Conservation (phyloP, 92 coral and sea anemone genomes). For the Galaxea fascicularis region DNA sequence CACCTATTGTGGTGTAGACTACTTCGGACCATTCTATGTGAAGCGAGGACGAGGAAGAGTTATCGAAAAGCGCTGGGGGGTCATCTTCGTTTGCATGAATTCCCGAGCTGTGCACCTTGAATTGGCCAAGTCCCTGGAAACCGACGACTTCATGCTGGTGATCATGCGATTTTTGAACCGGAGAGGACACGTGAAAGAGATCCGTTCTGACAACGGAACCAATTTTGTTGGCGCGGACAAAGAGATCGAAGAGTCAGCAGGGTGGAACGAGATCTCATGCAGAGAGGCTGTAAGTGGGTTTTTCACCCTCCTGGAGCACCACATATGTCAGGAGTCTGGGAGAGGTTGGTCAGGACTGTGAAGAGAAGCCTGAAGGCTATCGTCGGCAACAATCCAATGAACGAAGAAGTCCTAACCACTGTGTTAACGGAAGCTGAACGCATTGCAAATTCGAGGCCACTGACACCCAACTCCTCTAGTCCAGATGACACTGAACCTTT, state of each 20-base stretch:
- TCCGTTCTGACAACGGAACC: conserved; percentile 64
- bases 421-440: conserved; percentile 74
- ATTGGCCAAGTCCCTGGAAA: conserved; percentile 56
- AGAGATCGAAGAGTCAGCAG: conserved; percentile 50
- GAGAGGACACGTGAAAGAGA: too few species aligned
- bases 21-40: too few species aligned
- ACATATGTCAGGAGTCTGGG: conserved; percentile 78
- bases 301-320: conserved; percentile 76
- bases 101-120: conserved; percentile 68
- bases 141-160: conserved; percentile 60
- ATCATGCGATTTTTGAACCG: conserved; percentile 44
- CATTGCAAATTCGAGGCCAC: conserved; percentile 65
- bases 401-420: conserved; percentile 62
- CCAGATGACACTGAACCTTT: too few species aligned
- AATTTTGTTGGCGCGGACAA: too few species aligned
- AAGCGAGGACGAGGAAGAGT: conserved; percentile 66
- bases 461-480: conserved; percentile 54
- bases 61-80: conserved; percentile 64
- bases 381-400: conserved; percentile 49
- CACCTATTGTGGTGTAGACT: conserved; percentile 73
- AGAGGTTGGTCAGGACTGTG: conserved; percentile 60
- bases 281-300: conserved; percentile 68
- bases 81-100: conserved; percentile 60
- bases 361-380: conserved; percentile 70
- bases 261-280: conserved; percentile 25